These are phyloP conservation scores for Tachina grossa DNA, from an alignment of 2,888 invertebrate species.

Conservation along the genomic window DNA sequence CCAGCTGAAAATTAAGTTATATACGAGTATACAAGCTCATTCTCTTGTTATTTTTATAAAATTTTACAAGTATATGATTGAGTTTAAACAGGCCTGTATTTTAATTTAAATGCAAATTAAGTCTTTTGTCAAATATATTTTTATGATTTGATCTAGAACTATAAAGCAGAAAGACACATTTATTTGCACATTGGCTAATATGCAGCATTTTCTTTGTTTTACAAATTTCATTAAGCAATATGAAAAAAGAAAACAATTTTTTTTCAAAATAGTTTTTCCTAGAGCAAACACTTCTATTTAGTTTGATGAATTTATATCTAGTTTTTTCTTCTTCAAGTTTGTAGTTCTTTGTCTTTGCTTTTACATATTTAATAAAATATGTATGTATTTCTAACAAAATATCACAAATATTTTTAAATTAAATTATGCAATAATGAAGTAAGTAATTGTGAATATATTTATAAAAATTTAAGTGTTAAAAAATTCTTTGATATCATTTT, in stretches of 20 bases:
- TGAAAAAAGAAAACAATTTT: not conserved
- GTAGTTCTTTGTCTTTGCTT: slow-evolving; percentile 4
- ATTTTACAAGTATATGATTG: slow-evolving; percentile 66
- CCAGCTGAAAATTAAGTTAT: not conserved
- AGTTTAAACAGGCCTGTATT: slow-evolving; percentile 74
- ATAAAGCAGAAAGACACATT: not conserved
- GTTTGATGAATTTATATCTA: slow-evolving; percentile 50
- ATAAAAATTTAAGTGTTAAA: not conserved
- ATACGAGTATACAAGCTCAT: not conserved
- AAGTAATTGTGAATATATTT: slow-evolving; percentile 46
- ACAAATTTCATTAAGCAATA: slow-evolving; percentile 36
- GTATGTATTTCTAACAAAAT: not conserved
- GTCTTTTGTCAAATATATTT: slow-evolving; percentile 78
- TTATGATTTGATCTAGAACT: slow-evolving; percentile 58
- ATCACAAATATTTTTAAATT: slow-evolving; percentile 28
- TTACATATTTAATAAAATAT: slow-evolving; percentile 22
- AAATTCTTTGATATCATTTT: not conserved
- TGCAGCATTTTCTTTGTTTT: slow-evolving; percentile 39
- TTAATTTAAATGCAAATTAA: slow-evolving; percentile 82
- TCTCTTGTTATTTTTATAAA: slow-evolving; percentile 30
- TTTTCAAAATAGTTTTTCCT: slow-evolving; percentile 52
- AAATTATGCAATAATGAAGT: slow-evolving; percentile 52
- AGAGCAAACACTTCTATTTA: slow-evolving; percentile 29
- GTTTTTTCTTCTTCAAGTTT: not conserved
- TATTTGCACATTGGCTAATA: not conserved